Evolutionary conservation across 2,888 invertebrate species (phyloP).

Genomic region (Brachyptera risi): DNA sequence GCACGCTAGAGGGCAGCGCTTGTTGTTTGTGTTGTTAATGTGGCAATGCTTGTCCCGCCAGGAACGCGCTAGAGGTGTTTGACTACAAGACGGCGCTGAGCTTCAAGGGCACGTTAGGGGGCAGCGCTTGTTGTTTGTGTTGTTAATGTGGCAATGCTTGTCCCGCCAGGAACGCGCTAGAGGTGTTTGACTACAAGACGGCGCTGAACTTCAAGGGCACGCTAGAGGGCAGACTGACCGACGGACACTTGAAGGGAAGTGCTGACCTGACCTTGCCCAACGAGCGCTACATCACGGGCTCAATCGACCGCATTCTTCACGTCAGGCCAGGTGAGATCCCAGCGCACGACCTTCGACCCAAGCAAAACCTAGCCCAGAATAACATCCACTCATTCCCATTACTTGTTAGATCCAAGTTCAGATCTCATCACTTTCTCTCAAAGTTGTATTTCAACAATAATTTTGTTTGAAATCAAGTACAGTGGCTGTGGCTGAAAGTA

Average conservation of each 20-base stretch:
- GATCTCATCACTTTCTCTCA: too few species aligned
- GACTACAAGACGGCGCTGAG: slow-evolving; percentile 49
- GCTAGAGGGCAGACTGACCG: slow-evolving; percentile 44
- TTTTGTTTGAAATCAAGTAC: too few species aligned
- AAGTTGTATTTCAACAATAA: too few species aligned
- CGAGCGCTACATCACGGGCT: slow-evolving; percentile 47
- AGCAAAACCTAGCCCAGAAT: too few species aligned
- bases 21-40: neutral
- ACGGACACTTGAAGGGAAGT: slow-evolving; percentile 48
- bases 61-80: slow-evolving; percentile 51
- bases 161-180: slow-evolving; percentile 53
- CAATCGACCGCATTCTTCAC: slow-evolving; percentile 42
- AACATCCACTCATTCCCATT: too few species aligned
- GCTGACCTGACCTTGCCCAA: slow-evolving; percentile 51
- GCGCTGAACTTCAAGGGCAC: slow-evolving; percentile 48
- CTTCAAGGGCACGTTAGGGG: slow-evolving; percentile 43
- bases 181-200: slow-evolving; percentile 49
- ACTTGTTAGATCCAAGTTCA: too few species aligned
- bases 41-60: too few species aligned
- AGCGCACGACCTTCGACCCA: neutral
- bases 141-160: too few species aligned
- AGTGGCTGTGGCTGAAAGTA: too few species aligned
- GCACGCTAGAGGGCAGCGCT: neutral
- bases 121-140: too few species aligned
- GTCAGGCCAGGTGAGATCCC: slow-evolving; percentile 4